Evolutionary conservation across 1,140 invertebrate species (phyloP).

Genomic region (Trissolcus basalis): DNA sequence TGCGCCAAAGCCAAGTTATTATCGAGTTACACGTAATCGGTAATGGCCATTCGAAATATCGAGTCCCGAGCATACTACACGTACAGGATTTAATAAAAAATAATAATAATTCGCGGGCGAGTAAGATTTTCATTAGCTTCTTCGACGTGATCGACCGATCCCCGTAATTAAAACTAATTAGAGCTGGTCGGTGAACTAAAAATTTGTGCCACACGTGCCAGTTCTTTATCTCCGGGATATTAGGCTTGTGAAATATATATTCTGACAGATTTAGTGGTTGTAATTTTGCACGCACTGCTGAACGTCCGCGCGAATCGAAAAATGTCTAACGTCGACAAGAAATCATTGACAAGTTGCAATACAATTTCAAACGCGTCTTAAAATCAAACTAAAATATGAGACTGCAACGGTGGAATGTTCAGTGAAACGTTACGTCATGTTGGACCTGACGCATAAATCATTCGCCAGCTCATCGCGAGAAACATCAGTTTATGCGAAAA

Average conservation of each 20-base stretch:
- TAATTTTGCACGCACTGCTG: no score
- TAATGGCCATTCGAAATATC: constrained; percentile 59
- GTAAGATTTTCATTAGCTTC: constrained; percentile 65
- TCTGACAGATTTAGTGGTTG: no score
- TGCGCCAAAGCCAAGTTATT: constrained; percentile 43
- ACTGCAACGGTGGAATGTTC: no score
- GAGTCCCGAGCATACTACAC: constrained; percentile 45
- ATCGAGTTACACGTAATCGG: constrained; percentile 48
- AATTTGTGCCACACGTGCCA: constrained; percentile 31
- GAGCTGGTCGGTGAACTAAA: constrained; percentile 56
- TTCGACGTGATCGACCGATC: constrained; percentile 53
- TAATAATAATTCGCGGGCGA: constrained; percentile 44
- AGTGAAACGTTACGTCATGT: constrained; percentile 8
- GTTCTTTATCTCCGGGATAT: not conserved
- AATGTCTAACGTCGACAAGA: constrained; percentile 1
- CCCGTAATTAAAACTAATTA: constrained; percentile 70
- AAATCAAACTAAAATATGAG: not conserved
- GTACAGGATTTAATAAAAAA: constrained; percentile 47
- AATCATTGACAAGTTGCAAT: not conserved
- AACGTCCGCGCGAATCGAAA: not conserved
- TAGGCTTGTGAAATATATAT: no score
- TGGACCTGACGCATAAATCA: constrained; percentile 58
- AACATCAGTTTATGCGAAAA: constrained; percentile 50
- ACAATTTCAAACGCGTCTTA: not conserved
- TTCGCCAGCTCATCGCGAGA: constrained; percentile 48